These are phyloP conservation scores for Centropus bengalensis DNA, from an alignment of 2,113 vertebrate species.

Conservation along the genomic window DNA sequence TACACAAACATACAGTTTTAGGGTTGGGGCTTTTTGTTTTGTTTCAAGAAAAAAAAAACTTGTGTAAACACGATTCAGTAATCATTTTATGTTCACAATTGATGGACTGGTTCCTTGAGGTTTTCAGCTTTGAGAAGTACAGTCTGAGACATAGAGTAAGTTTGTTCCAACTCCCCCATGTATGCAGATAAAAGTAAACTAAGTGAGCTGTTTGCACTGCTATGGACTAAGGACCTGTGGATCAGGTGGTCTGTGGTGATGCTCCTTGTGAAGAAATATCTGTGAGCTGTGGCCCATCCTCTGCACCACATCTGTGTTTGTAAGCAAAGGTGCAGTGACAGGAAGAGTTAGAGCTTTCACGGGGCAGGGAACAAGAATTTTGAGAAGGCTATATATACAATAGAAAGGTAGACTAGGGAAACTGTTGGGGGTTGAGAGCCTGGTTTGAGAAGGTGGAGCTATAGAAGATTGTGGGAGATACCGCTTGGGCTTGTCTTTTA, in stretches of 20 bases:
- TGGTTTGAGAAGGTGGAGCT: not conserved
- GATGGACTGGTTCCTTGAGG: not conserved
- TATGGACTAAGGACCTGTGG: not conserved
- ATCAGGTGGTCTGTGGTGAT: not conserved
- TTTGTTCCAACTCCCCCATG: not conserved
- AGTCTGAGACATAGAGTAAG: not conserved
- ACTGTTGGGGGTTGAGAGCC: fast-evolving
- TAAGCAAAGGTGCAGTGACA: not conserved
- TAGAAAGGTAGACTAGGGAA: not conserved
- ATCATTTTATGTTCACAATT: not conserved
- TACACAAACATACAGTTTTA: not conserved
- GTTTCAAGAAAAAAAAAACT: not conserved
- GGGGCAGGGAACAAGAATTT: not conserved
- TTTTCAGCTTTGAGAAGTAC: not conserved
- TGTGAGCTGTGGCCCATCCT: not conserved
- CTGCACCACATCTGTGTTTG: not conserved
- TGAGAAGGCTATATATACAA: not conserved
- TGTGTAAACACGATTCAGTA: not conserved
- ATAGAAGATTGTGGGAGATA: not conserved
- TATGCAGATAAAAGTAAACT: not conserved
- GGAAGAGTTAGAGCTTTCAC: not conserved
- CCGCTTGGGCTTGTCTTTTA: not conserved
- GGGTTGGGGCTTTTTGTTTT: not conserved
- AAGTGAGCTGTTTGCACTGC: not conserved
- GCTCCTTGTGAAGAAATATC: not conserved